Percentiles rank a stretch among this genome's conserved stretches.
phyloP scores from a whole-genome alignment of 92 coral and sea anemone genomes.

The Umimayanthus chanpuru region DNA sequence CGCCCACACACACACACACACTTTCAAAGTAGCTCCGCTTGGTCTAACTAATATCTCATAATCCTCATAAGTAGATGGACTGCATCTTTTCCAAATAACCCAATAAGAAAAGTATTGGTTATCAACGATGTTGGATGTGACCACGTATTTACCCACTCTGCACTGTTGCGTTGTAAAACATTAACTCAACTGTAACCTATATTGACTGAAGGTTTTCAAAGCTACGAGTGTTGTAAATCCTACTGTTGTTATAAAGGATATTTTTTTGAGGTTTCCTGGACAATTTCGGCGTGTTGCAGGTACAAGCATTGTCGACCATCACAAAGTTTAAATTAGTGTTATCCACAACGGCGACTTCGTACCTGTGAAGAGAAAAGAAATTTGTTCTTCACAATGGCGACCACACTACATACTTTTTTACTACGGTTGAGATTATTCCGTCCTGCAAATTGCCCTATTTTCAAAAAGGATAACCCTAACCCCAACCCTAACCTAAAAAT shows the following conservation, averaged over 20 bases:
- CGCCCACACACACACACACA: too few species aligned
- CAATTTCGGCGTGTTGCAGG: background rate
- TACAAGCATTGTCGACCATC: slow-evolving; percentile 17
- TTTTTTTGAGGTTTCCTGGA: slow-evolving; percentile 15
- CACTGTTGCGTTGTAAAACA: too few species aligned
- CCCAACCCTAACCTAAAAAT: background rate
- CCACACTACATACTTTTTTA: background rate
- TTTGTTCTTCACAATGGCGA: background rate
- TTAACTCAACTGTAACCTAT: background rate
- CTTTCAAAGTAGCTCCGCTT: too few species aligned
- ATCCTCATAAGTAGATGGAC: too few species aligned
- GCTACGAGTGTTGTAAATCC: background rate
- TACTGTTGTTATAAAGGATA: slow-evolving; percentile 49
- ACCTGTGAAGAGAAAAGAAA: slow-evolving; percentile 23
- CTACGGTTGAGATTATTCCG: too few species aligned
- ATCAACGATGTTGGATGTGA: too few species aligned
- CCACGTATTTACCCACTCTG: too few species aligned
- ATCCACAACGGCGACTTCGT: slow-evolving; percentile 5
- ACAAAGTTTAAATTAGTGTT: slow-evolving; percentile 47
- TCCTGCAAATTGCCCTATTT: too few species aligned
- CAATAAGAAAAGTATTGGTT: too few species aligned
- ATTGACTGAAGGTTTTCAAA: background rate
- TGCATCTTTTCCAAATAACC: too few species aligned
- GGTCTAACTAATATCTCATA: too few species aligned
- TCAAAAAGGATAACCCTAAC: background rate